Evolutionary conservation across 2,888 invertebrate genomes (phyloP), one percentile per base, ranked within the genome.

Genomic region (Eretmocerus hayati): DNA sequence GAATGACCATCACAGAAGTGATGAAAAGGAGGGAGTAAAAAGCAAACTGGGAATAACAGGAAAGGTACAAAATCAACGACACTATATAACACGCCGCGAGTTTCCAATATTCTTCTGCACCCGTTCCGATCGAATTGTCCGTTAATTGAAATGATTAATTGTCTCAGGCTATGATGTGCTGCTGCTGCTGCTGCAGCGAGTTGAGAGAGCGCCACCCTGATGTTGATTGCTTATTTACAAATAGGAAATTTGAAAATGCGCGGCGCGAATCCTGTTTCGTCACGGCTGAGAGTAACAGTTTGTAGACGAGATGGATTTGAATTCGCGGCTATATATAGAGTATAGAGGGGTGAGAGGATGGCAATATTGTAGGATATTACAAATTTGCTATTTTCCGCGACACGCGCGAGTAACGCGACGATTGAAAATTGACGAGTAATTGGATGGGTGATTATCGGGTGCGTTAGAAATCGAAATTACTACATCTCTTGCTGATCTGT

Each of bases 161-260:
- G 68, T 70, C 71, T 71, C 67, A 69, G 65, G 33, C 33, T 13
- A 16, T 22, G 6, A 26, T 42, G 50, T 42, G 53, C 50, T 13
- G 11, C 19, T 13, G 31, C 41, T n/a, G 19, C 31, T 19, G 61
- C 61, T 69, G n/a, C n/a, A n/a, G n/a, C n/a, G n/a, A n/a, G n/a
- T n/a, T n/a, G n/a, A n/a, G n/a, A n/a, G n/a, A n/a, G n/a, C n/a
- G n/a, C n/a, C n/a, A n/a, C n/a, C n/a, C n/a, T n/a, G n/a, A n/a
- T n/a, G n/a, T n/a, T n/a, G 69, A 71, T 71, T 71, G 71, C 71
- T 71, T 71, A 69, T 71, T 71, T 71, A 69, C 71, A 71, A 71
- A 71, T 71, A 71, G 71, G 71, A 71, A 71, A 71, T 71, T 69
- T 66, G 71, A 71, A 70, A 71, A 70, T 69, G 69, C 63, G 63